Evolutionary conservation across 2,888 invertebrate genomes (phyloP).

Genomic region (Hirtodrosophila histrioides): DNA sequence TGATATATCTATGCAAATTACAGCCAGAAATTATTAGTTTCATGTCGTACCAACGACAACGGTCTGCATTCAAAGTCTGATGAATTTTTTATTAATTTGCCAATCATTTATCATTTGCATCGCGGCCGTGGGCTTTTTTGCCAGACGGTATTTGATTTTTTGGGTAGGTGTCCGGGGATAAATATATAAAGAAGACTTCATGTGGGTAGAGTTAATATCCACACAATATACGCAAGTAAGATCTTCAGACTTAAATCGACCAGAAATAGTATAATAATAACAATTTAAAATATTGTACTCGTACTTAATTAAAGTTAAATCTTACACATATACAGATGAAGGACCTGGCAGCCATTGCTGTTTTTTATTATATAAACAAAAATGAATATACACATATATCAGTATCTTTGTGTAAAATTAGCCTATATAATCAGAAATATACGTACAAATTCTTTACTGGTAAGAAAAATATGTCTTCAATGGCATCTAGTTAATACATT

Average conservation of each 20-base stretch:
- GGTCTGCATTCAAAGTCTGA: constrained; percentile 24
- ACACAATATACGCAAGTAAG: not conserved
- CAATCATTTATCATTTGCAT: constrained; percentile 64
- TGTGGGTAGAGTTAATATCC: not conserved
- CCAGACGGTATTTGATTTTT: constrained; percentile 8
- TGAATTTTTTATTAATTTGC: constrained; percentile 71
- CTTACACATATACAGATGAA: no score
- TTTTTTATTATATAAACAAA: no score
- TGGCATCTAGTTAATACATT: no score
- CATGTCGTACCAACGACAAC: constrained; percentile 41
- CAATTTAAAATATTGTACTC: no score
- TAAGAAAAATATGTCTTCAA: no score
- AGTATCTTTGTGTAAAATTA: no score
- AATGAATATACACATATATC: no score
- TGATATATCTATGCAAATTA: constrained; percentile 79
- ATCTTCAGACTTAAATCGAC: not conserved
- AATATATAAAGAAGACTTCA: not conserved
- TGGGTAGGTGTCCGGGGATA: constrained; percentile 1
- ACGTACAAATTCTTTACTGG: no score
- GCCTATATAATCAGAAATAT: no score
- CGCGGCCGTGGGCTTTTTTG: constrained; percentile 9
- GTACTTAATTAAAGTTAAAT: no score
- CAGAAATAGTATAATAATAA: no score
- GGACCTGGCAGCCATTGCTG: no score
- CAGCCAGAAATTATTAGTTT: constrained; percentile 70